Conservation (phyloP, 2,797 vertebrate species). For the Catostomus latipinnis region DNA sequence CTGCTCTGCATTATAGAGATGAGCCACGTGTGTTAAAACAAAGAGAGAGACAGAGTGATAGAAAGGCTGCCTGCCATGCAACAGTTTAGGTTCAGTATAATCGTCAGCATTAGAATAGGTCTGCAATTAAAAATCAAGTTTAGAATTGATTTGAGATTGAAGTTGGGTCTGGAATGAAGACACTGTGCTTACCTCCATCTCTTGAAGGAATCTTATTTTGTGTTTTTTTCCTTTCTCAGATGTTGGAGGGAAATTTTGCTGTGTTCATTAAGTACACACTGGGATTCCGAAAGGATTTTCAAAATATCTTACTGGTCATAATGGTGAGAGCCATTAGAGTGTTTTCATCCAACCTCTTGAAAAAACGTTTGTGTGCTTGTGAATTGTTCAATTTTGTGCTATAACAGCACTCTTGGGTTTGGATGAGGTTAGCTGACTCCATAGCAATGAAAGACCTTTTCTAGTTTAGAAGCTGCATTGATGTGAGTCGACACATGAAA, state of each 20-base stretch:
- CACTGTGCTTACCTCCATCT: neutral
- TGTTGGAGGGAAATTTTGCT: constrained; percentile 96
- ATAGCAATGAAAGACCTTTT: constrained; percentile 60
- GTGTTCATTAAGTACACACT: constrained; percentile 91
- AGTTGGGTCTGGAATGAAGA: constrained; percentile 30
- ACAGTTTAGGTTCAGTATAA: constrained; percentile 37
- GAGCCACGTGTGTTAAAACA: constrained; percentile 7
- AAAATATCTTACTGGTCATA: constrained; percentile 93
- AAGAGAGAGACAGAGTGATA: neutral
- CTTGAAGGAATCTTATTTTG: neutral
- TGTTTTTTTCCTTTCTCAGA: constrained; percentile 71
- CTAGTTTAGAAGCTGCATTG: constrained; percentile 59
- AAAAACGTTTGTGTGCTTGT: neutral
- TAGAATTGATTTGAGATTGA: constrained; percentile 7
- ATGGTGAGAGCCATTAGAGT: constrained; percentile 83
- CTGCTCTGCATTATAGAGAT: constrained; percentile 3
- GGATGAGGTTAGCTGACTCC: constrained; percentile 24
- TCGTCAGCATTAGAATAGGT: constrained; percentile 20
- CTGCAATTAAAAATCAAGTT: constrained; percentile 2
- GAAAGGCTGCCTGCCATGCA: constrained; percentile 16
- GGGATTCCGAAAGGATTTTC: constrained; percentile 88
- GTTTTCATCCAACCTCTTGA: constrained; percentile 8
- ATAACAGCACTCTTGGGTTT: neutral
- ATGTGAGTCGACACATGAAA: constrained; percentile 60
- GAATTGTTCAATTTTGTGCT: constrained; percentile 6